phyloP scores from a whole-genome alignment of 2,888 invertebrate genomes.

The Danaus chrysippus region DNA sequence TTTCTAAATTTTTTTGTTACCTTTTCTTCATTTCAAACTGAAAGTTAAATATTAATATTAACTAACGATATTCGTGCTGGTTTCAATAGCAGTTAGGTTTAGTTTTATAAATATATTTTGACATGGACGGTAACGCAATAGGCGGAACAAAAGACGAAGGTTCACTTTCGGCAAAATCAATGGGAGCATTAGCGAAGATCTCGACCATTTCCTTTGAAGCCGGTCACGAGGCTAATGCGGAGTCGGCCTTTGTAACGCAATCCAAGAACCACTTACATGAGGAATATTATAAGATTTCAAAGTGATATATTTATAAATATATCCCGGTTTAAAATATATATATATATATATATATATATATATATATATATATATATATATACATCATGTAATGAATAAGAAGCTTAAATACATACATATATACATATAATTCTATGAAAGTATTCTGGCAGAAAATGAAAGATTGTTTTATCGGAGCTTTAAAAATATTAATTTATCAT shows the following conservation, averaged over 20 bases:
- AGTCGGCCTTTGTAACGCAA: constrained; percentile 41
- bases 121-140: not conserved
- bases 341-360: no score
- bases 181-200: constrained; percentile 56
- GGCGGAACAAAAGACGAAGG: constrained; percentile 14
- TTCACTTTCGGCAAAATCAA: constrained; percentile 36
- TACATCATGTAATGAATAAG: not conserved
- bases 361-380: no score
- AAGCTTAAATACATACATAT: not conserved
- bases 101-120: not conserved
- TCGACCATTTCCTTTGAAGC: constrained; percentile 59
- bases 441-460: no score
- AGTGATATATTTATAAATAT: constrained; percentile 1
- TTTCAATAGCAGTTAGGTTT: not conserved
- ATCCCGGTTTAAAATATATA: not conserved
- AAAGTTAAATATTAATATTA: no score
- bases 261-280: constrained; percentile 9
- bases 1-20: no score
- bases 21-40: no score
- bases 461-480: not conserved
- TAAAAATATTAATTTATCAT: not conserved
- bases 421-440: no score
- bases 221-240: constrained; percentile 64
- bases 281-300: constrained; percentile 8
- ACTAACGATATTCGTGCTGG: no score